These are phyloP conservation scores for Epinephelus cyanopodus DNA, from an alignment of 2,113 vertebrate genomes.

Conservation along the genomic window DNA sequence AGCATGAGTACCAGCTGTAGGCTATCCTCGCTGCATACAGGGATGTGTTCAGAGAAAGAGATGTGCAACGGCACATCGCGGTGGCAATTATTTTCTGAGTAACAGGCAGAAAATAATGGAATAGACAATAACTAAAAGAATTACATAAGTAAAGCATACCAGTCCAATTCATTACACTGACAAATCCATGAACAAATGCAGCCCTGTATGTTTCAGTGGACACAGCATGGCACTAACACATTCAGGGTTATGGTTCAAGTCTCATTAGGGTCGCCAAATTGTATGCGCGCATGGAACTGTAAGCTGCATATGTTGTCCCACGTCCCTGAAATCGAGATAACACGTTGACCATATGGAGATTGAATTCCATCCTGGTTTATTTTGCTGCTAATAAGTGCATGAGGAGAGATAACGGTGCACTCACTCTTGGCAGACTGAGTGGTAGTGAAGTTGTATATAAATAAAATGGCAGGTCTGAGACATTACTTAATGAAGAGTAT, in stretches of 20 bases:
- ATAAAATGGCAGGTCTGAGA: constrained; percentile 40
- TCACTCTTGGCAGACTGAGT: not conserved
- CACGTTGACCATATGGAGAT: not conserved
- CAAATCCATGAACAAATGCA: constrained; percentile 9
- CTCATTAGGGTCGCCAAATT: constrained; percentile 46
- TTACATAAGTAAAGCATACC: not conserved
- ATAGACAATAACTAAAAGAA: constrained; percentile 22
- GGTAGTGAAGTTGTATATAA: constrained; percentile 31
- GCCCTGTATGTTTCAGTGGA: constrained; percentile 13
- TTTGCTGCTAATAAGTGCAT: constrained; percentile 9
- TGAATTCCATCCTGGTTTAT: not conserved
- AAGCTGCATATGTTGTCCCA: not conserved
- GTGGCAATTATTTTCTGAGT: constrained; percentile 65
- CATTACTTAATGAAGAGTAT: constrained; percentile 56
- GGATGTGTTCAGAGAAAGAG: constrained; percentile 12
- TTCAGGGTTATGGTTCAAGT: constrained; percentile 33
- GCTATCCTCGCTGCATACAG: constrained; percentile 27
- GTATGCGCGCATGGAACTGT: not conserved
- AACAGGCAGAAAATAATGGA: constrained; percentile 34
- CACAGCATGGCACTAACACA: constrained; percentile 23
- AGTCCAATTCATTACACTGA: constrained; percentile 1
- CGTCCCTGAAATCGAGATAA: not conserved
- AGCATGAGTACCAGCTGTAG: constrained; percentile 43
- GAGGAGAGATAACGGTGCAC: not conserved
- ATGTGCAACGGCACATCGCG: not conserved